A percentile compares a stretch with the other conserved stretches of the same genome.
phyloP scores from a whole-genome alignment of 1,140 invertebrate species.

The Calycopis cecrops region DNA sequence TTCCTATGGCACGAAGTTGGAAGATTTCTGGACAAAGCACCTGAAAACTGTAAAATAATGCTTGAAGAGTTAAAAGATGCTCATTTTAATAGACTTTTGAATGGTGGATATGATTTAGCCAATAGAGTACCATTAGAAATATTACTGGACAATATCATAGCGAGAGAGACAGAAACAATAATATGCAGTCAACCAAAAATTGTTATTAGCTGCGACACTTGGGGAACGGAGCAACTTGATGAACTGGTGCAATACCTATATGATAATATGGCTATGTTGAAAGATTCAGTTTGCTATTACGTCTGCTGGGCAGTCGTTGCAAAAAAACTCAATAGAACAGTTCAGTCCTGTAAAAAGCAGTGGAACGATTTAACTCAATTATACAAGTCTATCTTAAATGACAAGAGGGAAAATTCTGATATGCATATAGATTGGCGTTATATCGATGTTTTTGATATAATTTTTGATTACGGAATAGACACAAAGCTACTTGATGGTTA shows the following conservation, averaged over 20 bases:
- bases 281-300: constrained; percentile 54
- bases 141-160: constrained; percentile 57
- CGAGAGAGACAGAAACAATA: constrained; percentile 42
- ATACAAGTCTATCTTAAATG: constrained; percentile 51
- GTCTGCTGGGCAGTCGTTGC: constrained; percentile 51
- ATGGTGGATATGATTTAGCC: constrained; percentile 40
- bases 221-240: constrained; percentile 46
- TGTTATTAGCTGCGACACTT: constrained; percentile 25
- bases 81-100: constrained; percentile 44
- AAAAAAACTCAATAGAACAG: constrained; percentile 35
- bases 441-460: constrained; percentile 62
- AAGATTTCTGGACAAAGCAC: constrained; percentile 46
- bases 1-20: constrained; percentile 65
- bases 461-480: constrained; percentile 67
- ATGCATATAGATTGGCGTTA: constrained; percentile 64
- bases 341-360: constrained; percentile 40
- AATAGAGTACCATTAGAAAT: constrained; percentile 45
- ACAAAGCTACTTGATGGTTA: constrained; percentile 44
- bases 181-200: constrained; percentile 26
- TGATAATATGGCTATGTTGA: constrained; percentile 57
- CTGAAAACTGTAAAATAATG: constrained; percentile 46
- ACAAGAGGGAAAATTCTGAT: constrained; percentile 63
- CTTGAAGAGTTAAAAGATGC: constrained; percentile 40
- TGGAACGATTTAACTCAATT: constrained; percentile 48
- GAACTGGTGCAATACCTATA: constrained; percentile 54